Base-by-base conservation (phyloP, 2,888 invertebrate genomes). In the Capitulum mitella region DNA sequence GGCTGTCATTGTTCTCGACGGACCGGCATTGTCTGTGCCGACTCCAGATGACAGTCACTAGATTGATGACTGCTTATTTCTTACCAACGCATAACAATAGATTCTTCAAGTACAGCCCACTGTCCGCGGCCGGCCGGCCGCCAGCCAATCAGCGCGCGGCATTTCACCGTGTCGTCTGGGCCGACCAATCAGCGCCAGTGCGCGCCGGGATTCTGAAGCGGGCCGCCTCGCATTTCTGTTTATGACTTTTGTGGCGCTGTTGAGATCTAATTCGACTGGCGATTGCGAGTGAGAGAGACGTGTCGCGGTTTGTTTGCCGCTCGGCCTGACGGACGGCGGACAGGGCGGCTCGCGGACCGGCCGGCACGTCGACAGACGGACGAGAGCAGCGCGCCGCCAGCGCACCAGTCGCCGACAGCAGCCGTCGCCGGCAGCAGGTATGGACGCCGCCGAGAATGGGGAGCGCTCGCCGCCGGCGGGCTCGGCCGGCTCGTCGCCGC, bases 51-150 rank as follows among this genome's bases (percentile, higher is more conserved):
- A 70, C 70, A 40, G 70, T 70, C 70, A 19, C 40, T 22, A 70
- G 70, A 70, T 70, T 37, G 70, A 70, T 70, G 70, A 70, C 70
- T 70, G 70, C 70, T 70, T 70, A 70, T 70, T 70, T 70, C 70
- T 70, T 70, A 70, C 70, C 70, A 37, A 70, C 70, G 70, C 70
- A 70, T 70, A 70, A 70, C 70, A 70, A 70, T 70, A 70, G 70
- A 70, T 70, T 70, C 40, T 26, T 40, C 40, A 70, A 40, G 70
- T 37, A 37, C 70, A 19, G 70, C 70, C 70, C 70, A 70, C 70
- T 37, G 70, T 37, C 70, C 34, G 70, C 70, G 70, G 70, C 70
- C 70, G 40, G 70, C 70, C 70, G 70, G 70, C 37, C 70, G 70
- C 8, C 70, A 70, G 70, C 70, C 70, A 70, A 70, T 70, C 29